These are phyloP conservation scores for Metalampra italica DNA, from an alignment of 2,888 invertebrate genomes.

Conservation along the genomic window DNA sequence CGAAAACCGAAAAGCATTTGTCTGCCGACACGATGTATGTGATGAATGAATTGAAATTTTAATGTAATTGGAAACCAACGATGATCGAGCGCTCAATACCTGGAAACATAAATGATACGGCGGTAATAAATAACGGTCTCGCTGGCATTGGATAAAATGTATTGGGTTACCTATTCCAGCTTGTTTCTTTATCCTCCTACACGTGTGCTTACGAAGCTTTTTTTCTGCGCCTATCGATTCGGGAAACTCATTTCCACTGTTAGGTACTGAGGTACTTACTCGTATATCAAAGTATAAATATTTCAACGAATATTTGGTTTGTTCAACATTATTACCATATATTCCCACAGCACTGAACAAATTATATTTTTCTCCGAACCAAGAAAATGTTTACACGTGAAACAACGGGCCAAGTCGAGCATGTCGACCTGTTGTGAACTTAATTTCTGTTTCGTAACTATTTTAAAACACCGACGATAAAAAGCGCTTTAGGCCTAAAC, in stretches of 20 bases:
- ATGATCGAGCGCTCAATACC: constrained; percentile 36
- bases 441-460: no score
- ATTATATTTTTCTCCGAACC: no score
- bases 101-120: constrained; percentile 13
- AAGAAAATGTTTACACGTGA: no score
- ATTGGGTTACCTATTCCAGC: constrained; percentile 16
- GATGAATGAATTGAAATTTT: constrained; percentile 61
- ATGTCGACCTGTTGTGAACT: no score
- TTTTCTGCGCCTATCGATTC: constrained; percentile 15
- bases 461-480: not conserved
- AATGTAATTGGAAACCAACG: constrained; percentile 55
- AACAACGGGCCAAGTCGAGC: no score
- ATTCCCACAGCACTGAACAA: no score
- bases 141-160: constrained; percentile 19
- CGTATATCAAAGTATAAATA: no score
- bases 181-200: constrained; percentile 18
- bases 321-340: no score
- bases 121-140: constrained; percentile 21
- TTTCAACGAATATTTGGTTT: no score
- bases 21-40: constrained; percentile 25
- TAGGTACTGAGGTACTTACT: no score
- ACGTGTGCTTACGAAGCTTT: constrained; percentile 18
- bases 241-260: constrained; percentile 10
- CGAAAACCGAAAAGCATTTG: constrained; percentile 42
- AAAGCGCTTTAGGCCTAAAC: not conserved